A percentile compares a stretch with the other conserved stretches of the same genome.
Evolutionary conservation across 2,797 vertebrate genomes (phyloP).

Genomic region (Trematomus bernacchii): DNA sequence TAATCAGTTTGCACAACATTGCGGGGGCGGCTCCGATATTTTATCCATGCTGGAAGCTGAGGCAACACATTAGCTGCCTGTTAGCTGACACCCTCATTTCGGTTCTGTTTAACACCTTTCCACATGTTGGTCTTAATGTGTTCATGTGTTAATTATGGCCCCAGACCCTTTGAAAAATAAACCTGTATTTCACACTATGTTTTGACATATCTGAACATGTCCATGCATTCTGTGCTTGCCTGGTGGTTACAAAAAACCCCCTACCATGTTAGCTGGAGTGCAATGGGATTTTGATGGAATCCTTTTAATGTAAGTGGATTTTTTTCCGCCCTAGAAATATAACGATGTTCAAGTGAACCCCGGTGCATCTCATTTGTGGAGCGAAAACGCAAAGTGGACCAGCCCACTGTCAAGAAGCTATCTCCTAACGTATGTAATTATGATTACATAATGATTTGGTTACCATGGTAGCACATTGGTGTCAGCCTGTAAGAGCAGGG

Average conservation of each 20-base stretch:
- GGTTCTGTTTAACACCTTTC: not conserved
- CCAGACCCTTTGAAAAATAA: too few relatives aligned
- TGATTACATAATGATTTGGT: constrained; percentile 35
- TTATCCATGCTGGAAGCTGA: constrained; percentile 11
- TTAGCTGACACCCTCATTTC: constrained; percentile 5
- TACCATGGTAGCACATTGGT: constrained; percentile 38
- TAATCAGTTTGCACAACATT: constrained; percentile 9
- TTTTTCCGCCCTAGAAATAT: not conserved
- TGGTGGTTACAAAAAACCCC: not conserved
- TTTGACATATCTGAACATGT: not conserved
- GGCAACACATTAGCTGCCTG: not conserved
- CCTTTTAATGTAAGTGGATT: constrained; percentile 4
- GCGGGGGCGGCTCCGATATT: constrained; percentile 9
- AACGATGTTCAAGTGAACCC: constrained; percentile 4
- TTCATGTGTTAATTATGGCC: not conserved
- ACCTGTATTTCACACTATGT: not conserved
- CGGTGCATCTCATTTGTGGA: not conserved
- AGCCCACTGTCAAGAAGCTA: constrained; percentile 9
- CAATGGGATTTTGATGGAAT: constrained; percentile 9
- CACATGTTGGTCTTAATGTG: not conserved
- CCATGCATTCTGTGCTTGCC: not conserved
- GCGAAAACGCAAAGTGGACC: constrained; percentile 18
- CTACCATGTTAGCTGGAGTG: not conserved
- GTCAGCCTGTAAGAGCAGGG: constrained; percentile 10
- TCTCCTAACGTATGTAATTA: constrained; percentile 28